Evolutionary conservation across 2,888 invertebrate genomes (phyloP).

Genomic region (Tetranychus truncatus): DNA sequence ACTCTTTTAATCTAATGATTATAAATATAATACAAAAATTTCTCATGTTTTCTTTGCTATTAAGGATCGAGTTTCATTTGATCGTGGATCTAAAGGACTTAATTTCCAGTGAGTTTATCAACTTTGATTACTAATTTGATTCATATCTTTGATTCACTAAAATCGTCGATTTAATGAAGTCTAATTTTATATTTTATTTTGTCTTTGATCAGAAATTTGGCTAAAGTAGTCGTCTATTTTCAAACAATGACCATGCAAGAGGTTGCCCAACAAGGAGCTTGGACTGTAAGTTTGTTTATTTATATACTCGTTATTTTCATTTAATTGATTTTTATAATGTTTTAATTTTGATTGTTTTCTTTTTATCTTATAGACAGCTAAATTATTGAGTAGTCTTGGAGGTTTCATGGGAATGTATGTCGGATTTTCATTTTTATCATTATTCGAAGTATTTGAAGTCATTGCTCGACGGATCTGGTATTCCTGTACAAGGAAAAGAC

Average conservation of each 20-base stretch:
- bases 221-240: slow-evolving; percentile 24
- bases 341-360: not conserved
- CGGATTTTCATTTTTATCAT: slow-evolving; percentile 23
- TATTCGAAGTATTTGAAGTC: slow-evolving; percentile 22
- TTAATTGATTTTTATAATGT: not conserved
- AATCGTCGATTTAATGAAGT: not conserved
- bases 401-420: slow-evolving; percentile 24
- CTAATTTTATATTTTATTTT: not conserved
- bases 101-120: slow-evolving; percentile 18
- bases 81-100: slow-evolving; percentile 19
- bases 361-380: slow-evolving; percentile 19
- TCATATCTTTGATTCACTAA: not conserved
- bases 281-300: slow-evolving; percentile 11
- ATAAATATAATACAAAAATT: too few relatives aligned
- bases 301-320: not conserved
- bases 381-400: slow-evolving; percentile 21
- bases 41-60: not conserved
- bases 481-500: slow-evolving; percentile 15
- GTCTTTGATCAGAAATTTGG: slow-evolving; percentile 16
- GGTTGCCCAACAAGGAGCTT: slow-evolving; percentile 18
- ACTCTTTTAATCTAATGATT: too few relatives aligned
- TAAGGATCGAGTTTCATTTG: slow-evolving; percentile 22
- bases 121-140: not conserved
- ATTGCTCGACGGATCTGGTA: slow-evolving; percentile 21
- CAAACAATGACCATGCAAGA: slow-evolving; percentile 24